Base-by-base conservation (phyloP, 2,888 invertebrate genomes). In the Ophioninae sp. region DNA sequence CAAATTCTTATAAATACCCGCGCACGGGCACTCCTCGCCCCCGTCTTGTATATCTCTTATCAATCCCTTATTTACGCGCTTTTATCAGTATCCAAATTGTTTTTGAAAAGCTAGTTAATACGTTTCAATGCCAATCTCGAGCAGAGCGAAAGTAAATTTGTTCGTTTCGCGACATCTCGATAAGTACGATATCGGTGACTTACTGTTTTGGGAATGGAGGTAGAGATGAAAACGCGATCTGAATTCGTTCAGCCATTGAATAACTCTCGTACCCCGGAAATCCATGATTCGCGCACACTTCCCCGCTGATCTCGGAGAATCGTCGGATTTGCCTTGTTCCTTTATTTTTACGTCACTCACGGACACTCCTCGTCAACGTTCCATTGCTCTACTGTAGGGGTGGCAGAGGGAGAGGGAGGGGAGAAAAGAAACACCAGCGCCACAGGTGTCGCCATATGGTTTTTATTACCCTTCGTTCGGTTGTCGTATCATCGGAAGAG, bases 231-330 rank as follows among this genome's bases (percentile, higher is more conserved):
- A 85, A 17, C 91, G 91, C 44, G 91, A 90, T 87, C 90, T 89
- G 75, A 92, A 88, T 86, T 91, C 90, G 87, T 90, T 89, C 87
- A 92, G 88, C 91, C 91, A 91, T 85, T 90, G 91, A 79, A 89
- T 87, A 85, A 92, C 84, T 86, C 91, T 91, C 74, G 88, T 87
- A 62, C 87, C 86, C 62, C 88, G 89, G 81, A 91, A 86, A 80
- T 92, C 92, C 92, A 92, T 92, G 79, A 77, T 88, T 84, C 44
- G 10, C 44, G 39, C 6, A 13, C 44, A 44, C 44, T 44, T 44
- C 44, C 44, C 13, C 44, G 8, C 10, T 3, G 44, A 44, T 10
- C 44, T 10, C 44, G 44, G 44, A 44, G 13, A 44, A 44, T 10
- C 13, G 10, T 44, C 13, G n/a, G n/a, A 44, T 13, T 44, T 56